Evolutionary conservation across 2,797 vertebrate genomes (phyloP).

Genomic region (Phrynocephalus forsythii): DNA sequence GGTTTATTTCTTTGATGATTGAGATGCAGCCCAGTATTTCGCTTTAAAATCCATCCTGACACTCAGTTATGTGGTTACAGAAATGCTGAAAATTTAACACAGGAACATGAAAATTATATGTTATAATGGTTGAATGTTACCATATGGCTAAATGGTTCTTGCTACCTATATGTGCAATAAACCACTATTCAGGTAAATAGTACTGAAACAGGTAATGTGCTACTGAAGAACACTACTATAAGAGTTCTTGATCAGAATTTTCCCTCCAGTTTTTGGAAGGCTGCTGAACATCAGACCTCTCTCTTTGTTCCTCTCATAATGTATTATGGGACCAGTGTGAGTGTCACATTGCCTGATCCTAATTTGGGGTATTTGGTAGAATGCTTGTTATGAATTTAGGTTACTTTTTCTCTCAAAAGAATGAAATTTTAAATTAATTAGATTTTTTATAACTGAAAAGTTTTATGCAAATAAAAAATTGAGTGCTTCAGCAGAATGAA

Average conservation of each 20-base stretch:
- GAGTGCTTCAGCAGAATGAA: not conserved
- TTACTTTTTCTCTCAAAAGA: too few species aligned
- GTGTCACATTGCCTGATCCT: too few species aligned
- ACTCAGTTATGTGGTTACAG: too few species aligned
- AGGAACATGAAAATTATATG: too few species aligned
- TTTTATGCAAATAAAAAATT: not conserved
- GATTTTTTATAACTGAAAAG: not conserved
- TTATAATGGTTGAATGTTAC: too few species aligned
- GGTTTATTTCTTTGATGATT: not conserved
- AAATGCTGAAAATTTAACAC: too few species aligned
- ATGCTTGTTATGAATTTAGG: not conserved
- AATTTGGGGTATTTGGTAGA: too few species aligned
- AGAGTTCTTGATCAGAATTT: not conserved
- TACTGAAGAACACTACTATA: not conserved
- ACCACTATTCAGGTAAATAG: not conserved
- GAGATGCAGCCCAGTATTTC: not conserved
- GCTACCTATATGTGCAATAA: not conserved
- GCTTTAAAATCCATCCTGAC: not conserved
- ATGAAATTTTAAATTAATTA: not conserved
- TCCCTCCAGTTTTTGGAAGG: not conserved
- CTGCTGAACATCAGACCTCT: not conserved
- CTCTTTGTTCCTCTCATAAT: not conserved
- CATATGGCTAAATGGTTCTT: not conserved
- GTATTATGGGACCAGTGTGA: too few species aligned
- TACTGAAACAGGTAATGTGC: not conserved